phyloP scores from a whole-genome alignment of 1,140 invertebrate genomes.

The Luehdorfia chinensis region DNA sequence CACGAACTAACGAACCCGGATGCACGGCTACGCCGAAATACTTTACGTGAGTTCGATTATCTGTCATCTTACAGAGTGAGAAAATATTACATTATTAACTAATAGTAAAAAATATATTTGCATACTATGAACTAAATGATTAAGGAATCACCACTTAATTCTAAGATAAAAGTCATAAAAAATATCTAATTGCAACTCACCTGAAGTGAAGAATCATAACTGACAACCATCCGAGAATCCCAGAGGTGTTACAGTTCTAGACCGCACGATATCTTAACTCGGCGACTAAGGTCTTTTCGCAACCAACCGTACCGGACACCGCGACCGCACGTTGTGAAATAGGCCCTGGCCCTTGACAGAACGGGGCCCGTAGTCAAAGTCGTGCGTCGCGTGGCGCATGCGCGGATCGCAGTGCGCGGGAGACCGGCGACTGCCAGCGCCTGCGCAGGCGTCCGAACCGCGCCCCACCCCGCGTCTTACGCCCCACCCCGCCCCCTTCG shows the following conservation, averaged over 20 bases:
- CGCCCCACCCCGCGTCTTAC: constrained; percentile 38
- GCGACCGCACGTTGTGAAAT: constrained; percentile 35
- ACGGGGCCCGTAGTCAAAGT: constrained; percentile 23
- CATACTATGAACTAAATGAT: no score
- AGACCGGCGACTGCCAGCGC: constrained; percentile 54
- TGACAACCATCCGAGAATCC: constrained; percentile 24
- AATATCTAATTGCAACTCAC: constrained; percentile 27
- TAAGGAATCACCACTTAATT: no score
- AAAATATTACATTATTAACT: no score
- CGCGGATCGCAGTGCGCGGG: constrained; percentile 53
- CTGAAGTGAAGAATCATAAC: constrained; percentile 18
- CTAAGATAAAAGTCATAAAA: no score
- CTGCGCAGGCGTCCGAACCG: constrained; percentile 26
- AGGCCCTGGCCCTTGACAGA: constrained; percentile 24
- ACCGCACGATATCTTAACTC: constrained; percentile 29
- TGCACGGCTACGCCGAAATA: constrained; percentile 32
- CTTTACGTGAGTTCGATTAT: constrained; percentile 21
- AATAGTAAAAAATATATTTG: no score
- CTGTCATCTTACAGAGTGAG: not conserved
- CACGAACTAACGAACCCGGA: constrained; percentile 48
- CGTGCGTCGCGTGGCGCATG: constrained; percentile 40
- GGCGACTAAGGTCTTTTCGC: constrained; percentile 23
- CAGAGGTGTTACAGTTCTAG: constrained; percentile 28
- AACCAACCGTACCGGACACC: constrained; percentile 33
- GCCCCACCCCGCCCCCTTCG: constrained; percentile 29